Evolutionary conservation across 2,797 vertebrate genomes (phyloP).

Genomic region (Tarsius wallacei): DNA sequence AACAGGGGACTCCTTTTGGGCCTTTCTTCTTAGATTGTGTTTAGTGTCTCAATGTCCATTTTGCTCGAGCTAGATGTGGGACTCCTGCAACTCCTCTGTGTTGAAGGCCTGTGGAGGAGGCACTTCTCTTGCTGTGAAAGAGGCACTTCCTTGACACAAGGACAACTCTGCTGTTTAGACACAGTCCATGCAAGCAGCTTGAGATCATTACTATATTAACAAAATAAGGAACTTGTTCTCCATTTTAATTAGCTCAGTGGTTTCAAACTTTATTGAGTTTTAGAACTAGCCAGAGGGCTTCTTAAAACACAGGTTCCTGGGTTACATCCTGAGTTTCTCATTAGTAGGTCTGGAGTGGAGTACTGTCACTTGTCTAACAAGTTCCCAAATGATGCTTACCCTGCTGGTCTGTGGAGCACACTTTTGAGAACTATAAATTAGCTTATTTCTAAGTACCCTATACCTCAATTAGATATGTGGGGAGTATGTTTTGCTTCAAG

Average conservation of each 20-base stretch:
- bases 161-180: neutral
- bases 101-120: too few relatives aligned
- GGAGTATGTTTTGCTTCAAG: slow-evolving; percentile 12
- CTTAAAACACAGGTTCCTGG: neutral
- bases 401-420: neutral
- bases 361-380: neutral
- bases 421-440: neutral
- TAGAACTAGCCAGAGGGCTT: neutral
- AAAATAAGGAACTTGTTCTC: neutral
- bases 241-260: slow-evolving; percentile 33
- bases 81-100: neutral
- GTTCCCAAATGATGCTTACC: neutral
- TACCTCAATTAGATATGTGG: neutral
- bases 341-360: neutral
- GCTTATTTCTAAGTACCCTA: neutral
- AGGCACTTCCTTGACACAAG: neutral
- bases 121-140: neutral
- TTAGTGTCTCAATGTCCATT: neutral
- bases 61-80: neutral
- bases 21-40: neutral
- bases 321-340: neutral
- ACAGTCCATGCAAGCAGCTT: neutral
- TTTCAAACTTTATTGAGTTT: neutral
- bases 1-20: neutral
- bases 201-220: neutral